Conservation (phyloP, 2,113 vertebrate genomes). For the Thomomys bottae region DNA sequence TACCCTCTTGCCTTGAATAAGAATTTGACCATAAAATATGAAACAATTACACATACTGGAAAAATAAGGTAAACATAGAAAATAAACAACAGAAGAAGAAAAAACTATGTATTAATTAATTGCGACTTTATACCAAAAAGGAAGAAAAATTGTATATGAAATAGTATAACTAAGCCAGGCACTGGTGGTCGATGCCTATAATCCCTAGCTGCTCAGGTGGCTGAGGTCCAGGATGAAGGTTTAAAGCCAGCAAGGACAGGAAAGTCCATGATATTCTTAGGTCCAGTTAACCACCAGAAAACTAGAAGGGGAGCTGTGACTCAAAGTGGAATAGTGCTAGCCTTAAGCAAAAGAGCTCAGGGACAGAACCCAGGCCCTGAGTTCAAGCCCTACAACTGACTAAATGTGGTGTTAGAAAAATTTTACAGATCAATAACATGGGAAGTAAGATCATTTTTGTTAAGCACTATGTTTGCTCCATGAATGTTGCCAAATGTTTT, state of each 20-base stretch:
- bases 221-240: too few species aligned
- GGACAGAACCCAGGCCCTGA: too few species aligned
- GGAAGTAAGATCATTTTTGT: not conserved
- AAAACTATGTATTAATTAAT: not conserved
- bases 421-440: not conserved
- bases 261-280: too few species aligned
- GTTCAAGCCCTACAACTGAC: too few species aligned
- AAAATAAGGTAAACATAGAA: not conserved
- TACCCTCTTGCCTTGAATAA: constrained; percentile 35
- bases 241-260: too few species aligned
- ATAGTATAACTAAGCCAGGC: not conserved
- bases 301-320: too few species aligned
- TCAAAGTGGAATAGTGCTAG: too few species aligned
- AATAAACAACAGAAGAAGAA: not conserved
- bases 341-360: too few species aligned
- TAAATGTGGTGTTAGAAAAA: not conserved
- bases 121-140: not conserved
- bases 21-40: not conserved
- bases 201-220: too few species aligned
- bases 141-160: not conserved
- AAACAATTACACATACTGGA: constrained; percentile 23
- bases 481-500: not conserved
- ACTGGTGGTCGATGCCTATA: too few species aligned
- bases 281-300: too few species aligned
- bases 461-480: not conserved